Evolutionary conservation across 2,797 vertebrate species (phyloP), one percentile per base, ranked within the genome.

Genomic region (Chelidonichthys spinosus): DNA sequence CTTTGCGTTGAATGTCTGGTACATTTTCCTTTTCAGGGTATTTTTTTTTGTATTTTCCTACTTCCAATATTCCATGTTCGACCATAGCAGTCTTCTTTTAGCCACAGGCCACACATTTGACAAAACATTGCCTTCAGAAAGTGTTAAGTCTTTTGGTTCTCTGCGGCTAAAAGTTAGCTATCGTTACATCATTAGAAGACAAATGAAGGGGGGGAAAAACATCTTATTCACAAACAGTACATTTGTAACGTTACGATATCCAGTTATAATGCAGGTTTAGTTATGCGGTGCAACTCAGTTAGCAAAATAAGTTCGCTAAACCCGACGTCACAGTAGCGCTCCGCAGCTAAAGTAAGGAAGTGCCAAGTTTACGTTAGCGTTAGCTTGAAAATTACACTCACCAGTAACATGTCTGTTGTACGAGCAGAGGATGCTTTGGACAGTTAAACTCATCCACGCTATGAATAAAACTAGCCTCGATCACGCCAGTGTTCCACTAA

Each of bases 381-480:
- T 32, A 61, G 47, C 49, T 46, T 52, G 0, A 49, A 40, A 44
- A 4, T 36, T 0, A 61, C 4, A 67, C 87, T 81, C 33, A 88
- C 87, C 84, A 1, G 37, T 37, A 11, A 11, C 43, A 37, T 47
- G 37, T 39, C 18, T 40, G 42, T 0, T 3, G 46, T 18, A 18
- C 1, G 2, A 18, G 32, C 46, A 37, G 4, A 7, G 0, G 6
- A 10, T 11, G 13, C 54, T 58, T 9, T 2, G 8, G 4, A 14
- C 5, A 15, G 7, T 36, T 14, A 1, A 18, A 33, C 14, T 32
- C 25, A 25, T 25, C 25, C 25, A 25, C 25, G 25, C 25, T 25
- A 25, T 25, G 25, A 25, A 25, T 25, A 25, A 25, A 25, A 25
- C 25, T 25, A 25, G 25, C 25, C 25, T 25, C 25, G 25, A 25